Conservation (phyloP, 2,888 invertebrate species). For the Nudaria mundana region DNA sequence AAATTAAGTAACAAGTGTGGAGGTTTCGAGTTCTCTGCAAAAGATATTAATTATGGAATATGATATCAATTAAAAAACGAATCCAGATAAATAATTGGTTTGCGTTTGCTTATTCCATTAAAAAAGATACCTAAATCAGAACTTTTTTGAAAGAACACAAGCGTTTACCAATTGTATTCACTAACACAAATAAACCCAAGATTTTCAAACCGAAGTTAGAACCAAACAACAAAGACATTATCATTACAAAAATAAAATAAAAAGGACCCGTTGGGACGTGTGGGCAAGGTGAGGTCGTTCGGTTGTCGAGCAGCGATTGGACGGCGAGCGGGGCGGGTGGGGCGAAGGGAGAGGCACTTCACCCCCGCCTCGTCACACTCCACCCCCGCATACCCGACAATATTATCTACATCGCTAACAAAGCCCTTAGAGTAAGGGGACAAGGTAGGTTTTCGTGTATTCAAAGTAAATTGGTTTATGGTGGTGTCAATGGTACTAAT, state of each 20-base stretch:
- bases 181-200: conserved; percentile 23
- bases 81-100: too few relatives aligned
- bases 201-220: conserved; percentile 31
- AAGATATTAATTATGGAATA: too few relatives aligned
- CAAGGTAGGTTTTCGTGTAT: conserved; percentile 49
- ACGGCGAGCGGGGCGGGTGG: conserved; percentile 60
- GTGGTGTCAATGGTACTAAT: conserved; percentile 67
- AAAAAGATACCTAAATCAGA: conserved; percentile 2
- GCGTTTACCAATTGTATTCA: conserved; percentile 18
- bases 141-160: conserved; percentile 19
- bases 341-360: conserved; percentile 62
- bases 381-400: conserved; percentile 65
- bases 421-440: conserved; percentile 33
- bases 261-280: conserved; percentile 70
- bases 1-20: too few relatives aligned
- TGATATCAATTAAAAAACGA: too few relatives aligned
- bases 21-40: too few relatives aligned
- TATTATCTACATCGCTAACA: conserved; percentile 49
- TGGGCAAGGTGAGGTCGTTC: conserved; percentile 73
- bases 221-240: conserved; percentile 48
- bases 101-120: neutral
- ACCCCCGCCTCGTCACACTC: conserved; percentile 62
- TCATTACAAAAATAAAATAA: conserved; percentile 43
- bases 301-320: conserved; percentile 64
- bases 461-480: conserved; percentile 41